Evolutionary conservation across 2,888 invertebrate genomes (phyloP).

Genomic region (Erannis defoliaria): DNA sequence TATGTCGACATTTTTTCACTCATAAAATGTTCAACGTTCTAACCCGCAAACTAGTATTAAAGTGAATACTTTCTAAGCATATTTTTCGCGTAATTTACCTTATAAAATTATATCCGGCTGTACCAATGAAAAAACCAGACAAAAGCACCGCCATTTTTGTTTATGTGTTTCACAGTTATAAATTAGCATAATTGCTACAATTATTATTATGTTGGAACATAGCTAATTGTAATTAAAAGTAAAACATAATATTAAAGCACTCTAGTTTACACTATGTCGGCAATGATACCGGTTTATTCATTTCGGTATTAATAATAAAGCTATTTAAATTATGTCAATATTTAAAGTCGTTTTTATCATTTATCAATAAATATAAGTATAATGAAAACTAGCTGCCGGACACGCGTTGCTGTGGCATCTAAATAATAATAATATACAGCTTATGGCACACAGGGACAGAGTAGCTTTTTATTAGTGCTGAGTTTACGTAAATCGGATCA

Average conservation of each 20-base stretch:
- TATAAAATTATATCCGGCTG: conserved; percentile 19
- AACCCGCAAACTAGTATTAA: background rate
- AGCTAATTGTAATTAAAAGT: conserved; percentile 25
- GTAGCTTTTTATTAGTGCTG: no score
- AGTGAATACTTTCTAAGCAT: conserved; percentile 20
- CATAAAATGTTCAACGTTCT: background rate
- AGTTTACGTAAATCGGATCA: no score
- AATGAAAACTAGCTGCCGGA: no score
- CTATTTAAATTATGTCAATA: background rate
- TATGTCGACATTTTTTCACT: background rate
- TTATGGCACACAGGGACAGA: no score
- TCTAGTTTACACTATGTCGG: conserved; percentile 30
- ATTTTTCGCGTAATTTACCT: conserved; percentile 20
- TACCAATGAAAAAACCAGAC: conserved; percentile 24
- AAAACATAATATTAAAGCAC: conserved; percentile 26
- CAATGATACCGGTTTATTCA: background rate
- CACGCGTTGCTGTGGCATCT: no score
- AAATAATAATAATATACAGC: no score
- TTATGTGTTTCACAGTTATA: conserved; percentile 28
- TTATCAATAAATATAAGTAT: background rate
- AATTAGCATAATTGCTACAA: conserved; percentile 35
- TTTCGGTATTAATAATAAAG: background rate
- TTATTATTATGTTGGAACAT: conserved; percentile 31
- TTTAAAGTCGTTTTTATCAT: background rate
- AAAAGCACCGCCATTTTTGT: conserved; percentile 32